Evolutionary conservation across 1,140 invertebrate species (phyloP).

Genomic region (Nebria ingens): DNA sequence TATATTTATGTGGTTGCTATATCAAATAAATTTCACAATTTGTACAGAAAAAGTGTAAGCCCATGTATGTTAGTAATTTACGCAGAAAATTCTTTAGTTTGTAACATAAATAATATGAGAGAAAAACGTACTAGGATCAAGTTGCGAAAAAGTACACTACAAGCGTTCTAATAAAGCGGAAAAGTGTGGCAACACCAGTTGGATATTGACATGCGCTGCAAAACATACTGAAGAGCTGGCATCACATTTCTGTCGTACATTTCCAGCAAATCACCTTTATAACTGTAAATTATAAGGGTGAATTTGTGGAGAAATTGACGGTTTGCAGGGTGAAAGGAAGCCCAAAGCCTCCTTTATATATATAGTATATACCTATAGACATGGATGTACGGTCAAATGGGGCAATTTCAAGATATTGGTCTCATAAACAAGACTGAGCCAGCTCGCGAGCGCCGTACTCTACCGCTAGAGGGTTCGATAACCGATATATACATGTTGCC

Average conservation of each 20-base stretch:
- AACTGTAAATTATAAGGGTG: not conserved
- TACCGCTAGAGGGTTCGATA: not conserved
- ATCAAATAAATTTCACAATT: too few species aligned
- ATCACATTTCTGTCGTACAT: not conserved
- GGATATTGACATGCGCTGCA: too few species aligned
- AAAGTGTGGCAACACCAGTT: too few species aligned
- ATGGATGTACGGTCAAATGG: not conserved
- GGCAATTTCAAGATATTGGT: not conserved
- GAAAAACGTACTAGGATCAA: too few species aligned
- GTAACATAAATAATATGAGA: too few species aligned
- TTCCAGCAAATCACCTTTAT: not conserved
- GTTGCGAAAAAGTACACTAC: too few species aligned
- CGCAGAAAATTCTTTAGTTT: too few species aligned
- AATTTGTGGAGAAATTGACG: not conserved
- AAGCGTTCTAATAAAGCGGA: too few species aligned
- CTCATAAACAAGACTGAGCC: not conserved
- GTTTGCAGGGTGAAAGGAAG: not conserved
- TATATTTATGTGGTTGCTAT: too few species aligned
- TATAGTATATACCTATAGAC: not conserved
- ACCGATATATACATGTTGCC: not conserved
- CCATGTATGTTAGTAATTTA: too few species aligned
- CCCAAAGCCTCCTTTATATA: too few species aligned
- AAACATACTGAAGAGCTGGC: not conserved
- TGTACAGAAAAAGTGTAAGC: too few species aligned
- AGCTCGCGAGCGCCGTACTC: not conserved